Conservation (phyloP, 2,888 invertebrate genomes). For the Calephelis perditalis region DNA sequence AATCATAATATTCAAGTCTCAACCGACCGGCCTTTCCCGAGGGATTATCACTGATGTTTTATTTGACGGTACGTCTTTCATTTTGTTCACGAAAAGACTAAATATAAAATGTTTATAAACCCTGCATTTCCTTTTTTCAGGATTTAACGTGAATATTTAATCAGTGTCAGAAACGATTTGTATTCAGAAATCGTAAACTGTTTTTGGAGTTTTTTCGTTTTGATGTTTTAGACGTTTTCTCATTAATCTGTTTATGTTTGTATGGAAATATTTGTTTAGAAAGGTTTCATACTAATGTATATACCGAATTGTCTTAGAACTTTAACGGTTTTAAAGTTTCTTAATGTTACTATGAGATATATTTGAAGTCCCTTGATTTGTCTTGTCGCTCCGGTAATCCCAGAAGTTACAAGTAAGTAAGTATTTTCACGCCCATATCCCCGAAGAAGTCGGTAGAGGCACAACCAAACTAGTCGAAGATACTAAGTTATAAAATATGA, state of each 20-base stretch:
- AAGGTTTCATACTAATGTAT: not conserved
- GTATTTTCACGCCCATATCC: too few species aligned
- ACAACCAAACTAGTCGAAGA: too few species aligned
- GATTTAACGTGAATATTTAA: slow-evolving; percentile 15
- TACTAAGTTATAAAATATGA: too few species aligned
- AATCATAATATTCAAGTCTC: slow-evolving; percentile 44
- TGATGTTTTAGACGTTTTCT: not conserved
- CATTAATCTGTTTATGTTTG: not conserved
- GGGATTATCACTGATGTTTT: slow-evolving; percentile 51
- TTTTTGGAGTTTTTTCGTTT: slow-evolving; percentile 5
- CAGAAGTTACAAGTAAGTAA: too few species aligned
- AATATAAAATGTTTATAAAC: slow-evolving; percentile 35
- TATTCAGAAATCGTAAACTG: slow-evolving; percentile 3
- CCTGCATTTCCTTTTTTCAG: slow-evolving; percentile 9
- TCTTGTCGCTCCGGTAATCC: too few species aligned
- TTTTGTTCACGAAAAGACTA: slow-evolving; percentile 29
- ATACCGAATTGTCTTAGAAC: too few species aligned
- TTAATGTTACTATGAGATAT: too few species aligned
- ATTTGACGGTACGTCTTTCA: slow-evolving; percentile 51
- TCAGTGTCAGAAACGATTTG: slow-evolving; percentile 16
- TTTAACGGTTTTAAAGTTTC: too few species aligned
- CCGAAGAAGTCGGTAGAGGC: too few species aligned
- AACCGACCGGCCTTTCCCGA: slow-evolving; percentile 32
- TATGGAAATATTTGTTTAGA: not conserved
- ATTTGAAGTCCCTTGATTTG: too few species aligned